Evolutionary conservation across 1,140 invertebrate species (phyloP), one percentile per base, ranked within the genome.

Genomic region (Drosophila bocki): DNA sequence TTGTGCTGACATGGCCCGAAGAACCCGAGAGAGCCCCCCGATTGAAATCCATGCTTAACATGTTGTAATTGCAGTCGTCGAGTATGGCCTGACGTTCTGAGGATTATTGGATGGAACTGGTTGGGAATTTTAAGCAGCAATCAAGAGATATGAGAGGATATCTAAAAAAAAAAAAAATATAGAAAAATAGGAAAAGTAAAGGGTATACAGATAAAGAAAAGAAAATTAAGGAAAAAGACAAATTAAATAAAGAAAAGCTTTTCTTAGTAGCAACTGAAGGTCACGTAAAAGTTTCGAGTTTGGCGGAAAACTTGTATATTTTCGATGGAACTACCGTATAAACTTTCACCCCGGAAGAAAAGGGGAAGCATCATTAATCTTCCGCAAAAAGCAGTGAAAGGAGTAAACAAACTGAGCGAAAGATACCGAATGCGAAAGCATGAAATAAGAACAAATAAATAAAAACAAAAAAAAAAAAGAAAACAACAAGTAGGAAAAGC

Each of bases 41-140:
- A 74, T 74, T 74, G 68, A 72, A 74, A 72, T 72, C 68, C 70
- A 72, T 62, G 62, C 56, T 68, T 51, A 67, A 85, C 82, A 86
- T 70, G 63, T 70, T 78, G 69, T 86, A 85, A 85, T 85, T 86
- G 82, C 68, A 60, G 33, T 42, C 68, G 42, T 41, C 65, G 69
- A 79, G 69, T 77, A 71, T 29, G 50, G 41, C n/a, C 64, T 29
- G 62, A 70, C n/a, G 37, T 54, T 53, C 6, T n/a, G 62, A 56
- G 67, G 62, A 70, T 70, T 70, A 68, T 17, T 17, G 26, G 7
- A 33, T 65, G 45, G 37, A 33, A 62, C 48, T 22, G 33, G 45
- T 64, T 68, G 29, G 15, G 64, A 68, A 63, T 64, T 64, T 41
- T 50, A 59, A 68, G 44, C 64, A 47, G 67, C 37, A 35, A 65